phyloP scores from a whole-genome alignment of 2,797 vertebrate species.

The Atherinosoma microstoma region DNA sequence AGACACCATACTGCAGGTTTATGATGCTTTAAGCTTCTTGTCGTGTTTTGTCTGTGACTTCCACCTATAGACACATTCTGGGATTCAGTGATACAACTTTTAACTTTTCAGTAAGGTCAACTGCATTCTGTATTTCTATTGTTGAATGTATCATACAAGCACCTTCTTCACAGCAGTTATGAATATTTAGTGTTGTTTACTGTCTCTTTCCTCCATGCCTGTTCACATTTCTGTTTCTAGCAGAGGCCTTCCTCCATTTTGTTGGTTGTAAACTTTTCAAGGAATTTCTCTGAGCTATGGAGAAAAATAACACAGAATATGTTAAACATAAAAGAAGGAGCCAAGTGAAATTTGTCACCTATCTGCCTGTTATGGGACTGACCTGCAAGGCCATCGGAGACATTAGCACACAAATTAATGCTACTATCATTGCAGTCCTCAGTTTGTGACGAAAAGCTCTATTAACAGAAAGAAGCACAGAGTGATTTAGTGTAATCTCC shows the following conservation, averaged over 20 bases:
- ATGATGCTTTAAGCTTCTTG: neutral
- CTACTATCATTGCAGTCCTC: conserved; percentile 60
- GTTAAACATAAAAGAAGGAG: conserved; percentile 11
- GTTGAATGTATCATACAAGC: neutral
- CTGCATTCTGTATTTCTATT: conserved; percentile 9
- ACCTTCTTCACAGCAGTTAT: neutral
- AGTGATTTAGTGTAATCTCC: neutral
- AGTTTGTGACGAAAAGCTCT: conserved; percentile 49
- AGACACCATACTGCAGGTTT: neutral
- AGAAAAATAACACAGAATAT: conserved; percentile 16
- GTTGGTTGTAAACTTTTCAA: conserved; percentile 40
- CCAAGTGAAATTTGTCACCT: neutral
- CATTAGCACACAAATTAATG: conserved; percentile 33
- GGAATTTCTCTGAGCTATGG: conserved; percentile 55
- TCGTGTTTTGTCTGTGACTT: neutral
- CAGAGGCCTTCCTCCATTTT: conserved; percentile 66
- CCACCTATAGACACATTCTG: neutral
- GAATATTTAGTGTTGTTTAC: conserved; percentile 22
- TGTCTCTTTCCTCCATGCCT: conserved; percentile 50
- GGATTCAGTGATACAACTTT: neutral
- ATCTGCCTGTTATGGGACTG: conserved; percentile 29
- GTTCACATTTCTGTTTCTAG: conserved; percentile 57
- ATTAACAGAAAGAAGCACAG: conserved; percentile 33
- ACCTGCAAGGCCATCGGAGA: conserved; percentile 60
- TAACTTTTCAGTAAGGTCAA: neutral